Percentiles rank a stretch among this genome's conserved stretches.
Conservation (phyloP, 2,888 invertebrate species). For the Rhaphigaster nebulosa region DNA sequence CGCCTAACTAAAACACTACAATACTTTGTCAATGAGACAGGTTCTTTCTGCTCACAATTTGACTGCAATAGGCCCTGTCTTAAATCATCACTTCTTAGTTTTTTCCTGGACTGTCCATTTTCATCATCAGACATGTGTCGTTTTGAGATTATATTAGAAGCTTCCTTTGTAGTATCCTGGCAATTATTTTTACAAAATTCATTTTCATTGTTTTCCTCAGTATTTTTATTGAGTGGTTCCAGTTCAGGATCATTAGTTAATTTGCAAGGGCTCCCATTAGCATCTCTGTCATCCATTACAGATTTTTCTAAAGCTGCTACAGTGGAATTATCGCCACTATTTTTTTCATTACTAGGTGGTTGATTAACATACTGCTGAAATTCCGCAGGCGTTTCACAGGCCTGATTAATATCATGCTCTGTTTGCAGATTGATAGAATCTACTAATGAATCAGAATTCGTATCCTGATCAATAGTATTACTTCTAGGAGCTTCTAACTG, state of each 20-base stretch:
- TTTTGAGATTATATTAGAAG: background rate
- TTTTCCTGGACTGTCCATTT: background rate
- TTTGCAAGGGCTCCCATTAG: background rate
- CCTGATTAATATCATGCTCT: background rate
- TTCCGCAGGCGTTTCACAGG: background rate
- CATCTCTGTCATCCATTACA: background rate
- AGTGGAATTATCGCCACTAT: background rate
- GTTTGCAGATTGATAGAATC: background rate
- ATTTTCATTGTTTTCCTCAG: background rate
- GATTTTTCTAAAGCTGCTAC: background rate
- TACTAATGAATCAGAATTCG: background rate
- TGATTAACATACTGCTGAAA: background rate
- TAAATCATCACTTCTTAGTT: background rate
- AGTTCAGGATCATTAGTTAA: background rate
- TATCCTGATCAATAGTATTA: background rate
- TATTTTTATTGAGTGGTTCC: background rate
- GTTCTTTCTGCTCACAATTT: background rate
- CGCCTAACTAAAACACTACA: background rate
- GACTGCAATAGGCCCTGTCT: background rate
- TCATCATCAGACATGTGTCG: background rate
- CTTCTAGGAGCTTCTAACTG: background rate
- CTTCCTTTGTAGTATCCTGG: background rate
- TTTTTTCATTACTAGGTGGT: background rate
- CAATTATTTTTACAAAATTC: background rate
- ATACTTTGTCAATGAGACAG: background rate